Evolutionary conservation across 2,797 vertebrate genomes (phyloP), one percentile per base, ranked within the genome.

Genomic region (Pelodytes ibericus): DNA sequence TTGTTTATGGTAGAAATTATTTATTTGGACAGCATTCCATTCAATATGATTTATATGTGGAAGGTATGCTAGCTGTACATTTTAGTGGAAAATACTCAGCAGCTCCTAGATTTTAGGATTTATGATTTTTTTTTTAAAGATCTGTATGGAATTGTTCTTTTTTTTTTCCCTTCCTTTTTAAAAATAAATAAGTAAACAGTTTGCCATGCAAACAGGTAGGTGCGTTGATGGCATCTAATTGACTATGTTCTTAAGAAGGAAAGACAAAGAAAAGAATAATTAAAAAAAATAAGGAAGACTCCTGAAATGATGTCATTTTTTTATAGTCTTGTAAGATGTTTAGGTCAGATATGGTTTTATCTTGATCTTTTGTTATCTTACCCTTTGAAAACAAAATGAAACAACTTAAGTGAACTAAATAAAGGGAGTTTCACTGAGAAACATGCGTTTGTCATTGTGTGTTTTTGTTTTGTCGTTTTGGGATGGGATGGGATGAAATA

Each of bases 1-100:
- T 89, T 92, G 90, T 92, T 92, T 93, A 92, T 93, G 90, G 90
- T 91, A 92, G 91, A 91, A 92, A 87, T 93, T 93, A 93, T 93
- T 93, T 93, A 93, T 93, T 93, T 93, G 91, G 89, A 91, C 77
- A 63, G 91, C 91, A 92, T 91, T 91, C 91, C 89, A 86, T 90
- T 89, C 87, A 87, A 88, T 91, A 90, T 91, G 91, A 90, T 90
- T 88, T 73, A 88, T 91, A 91, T 90, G 91, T 92, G 90, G 89
- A 88, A 90, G 91, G 91, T 90, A 92, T 92, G 91, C 91, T 88
- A 90, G 89, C 87, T 91, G 92, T 93, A 92, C 87, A 92, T 88
- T 92, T 79, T 92, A 93, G 90, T 89, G 86, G 86, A 86, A 89
- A 91, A 85, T 92, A 91, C 90, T 92, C 91, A 89, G 86, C 90